Conservation (phyloP, 2,888 invertebrate species). For the Agrochola lychnidis region DNA sequence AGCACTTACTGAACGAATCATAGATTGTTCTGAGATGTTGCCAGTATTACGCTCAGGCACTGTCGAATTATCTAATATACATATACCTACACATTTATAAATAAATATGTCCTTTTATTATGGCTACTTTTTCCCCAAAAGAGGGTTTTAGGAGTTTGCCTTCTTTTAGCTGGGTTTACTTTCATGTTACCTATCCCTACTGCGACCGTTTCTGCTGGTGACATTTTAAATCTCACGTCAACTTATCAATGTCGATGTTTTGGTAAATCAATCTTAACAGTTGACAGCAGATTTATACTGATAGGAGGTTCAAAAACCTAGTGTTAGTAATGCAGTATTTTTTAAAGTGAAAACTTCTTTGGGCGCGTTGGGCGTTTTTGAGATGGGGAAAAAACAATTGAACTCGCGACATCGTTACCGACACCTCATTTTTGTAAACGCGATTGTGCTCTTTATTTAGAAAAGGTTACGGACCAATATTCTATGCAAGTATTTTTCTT, state of each 20-base stretch:
- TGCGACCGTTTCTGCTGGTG: background rate
- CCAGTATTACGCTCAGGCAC: background rate
- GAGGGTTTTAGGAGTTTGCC: background rate
- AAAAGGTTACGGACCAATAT: no score
- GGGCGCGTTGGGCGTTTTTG: no score
- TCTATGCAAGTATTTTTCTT: no score
- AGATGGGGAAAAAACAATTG: no score
- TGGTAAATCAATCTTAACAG: slow-evolving; percentile 17
- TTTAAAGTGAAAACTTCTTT: no score
- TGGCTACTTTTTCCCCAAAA: background rate
- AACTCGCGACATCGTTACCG: no score
- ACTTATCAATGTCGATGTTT: slow-evolving; percentile 29
- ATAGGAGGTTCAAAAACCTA: background rate
- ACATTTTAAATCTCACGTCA: slow-evolving; percentile 4
- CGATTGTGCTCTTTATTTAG: no score
- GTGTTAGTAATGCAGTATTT: no score
- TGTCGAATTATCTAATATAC: background rate
- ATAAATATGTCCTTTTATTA: background rate
- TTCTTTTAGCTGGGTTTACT: background rate
- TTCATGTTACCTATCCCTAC: background rate
- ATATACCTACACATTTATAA: background rate
- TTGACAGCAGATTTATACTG: slow-evolving; percentile 28
- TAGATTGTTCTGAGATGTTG: background rate
- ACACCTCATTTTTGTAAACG: no score
- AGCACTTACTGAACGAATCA: background rate